These are phyloP conservation scores for Microtus agrestis DNA, from an alignment of 2,797 vertebrate species.

Conservation along the genomic window DNA sequence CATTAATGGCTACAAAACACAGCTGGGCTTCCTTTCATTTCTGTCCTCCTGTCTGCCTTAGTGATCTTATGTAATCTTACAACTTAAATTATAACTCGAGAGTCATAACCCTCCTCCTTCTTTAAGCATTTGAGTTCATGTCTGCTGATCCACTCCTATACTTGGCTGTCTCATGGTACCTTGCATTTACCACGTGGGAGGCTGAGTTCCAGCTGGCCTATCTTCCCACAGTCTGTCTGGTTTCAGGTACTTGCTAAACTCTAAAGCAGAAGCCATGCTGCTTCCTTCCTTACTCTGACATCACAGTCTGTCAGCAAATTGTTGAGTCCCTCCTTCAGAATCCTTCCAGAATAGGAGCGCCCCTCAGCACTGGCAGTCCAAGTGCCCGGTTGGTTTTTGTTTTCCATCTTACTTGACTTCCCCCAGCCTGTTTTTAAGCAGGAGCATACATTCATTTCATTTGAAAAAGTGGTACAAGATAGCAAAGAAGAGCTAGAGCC, in stretches of 20 bases:
- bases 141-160: neutral
- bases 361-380: neutral
- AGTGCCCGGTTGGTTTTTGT: neutral
- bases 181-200: neutral
- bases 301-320: neutral
- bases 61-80: neutral
- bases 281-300: neutral
- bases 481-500: neutral
- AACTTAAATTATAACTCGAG: neutral
- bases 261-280: neutral
- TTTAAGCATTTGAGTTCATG: neutral
- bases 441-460: neutral
- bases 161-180: neutral
- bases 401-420: neutral
- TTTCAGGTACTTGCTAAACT: neutral
- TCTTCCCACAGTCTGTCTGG: neutral
- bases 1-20: neutral
- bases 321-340: neutral
- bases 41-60: neutral
- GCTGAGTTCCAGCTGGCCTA: neutral
- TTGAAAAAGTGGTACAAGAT: neutral
- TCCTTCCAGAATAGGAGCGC: neutral
- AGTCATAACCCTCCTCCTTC: neutral
- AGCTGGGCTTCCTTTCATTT: conserved; percentile 21
- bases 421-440: neutral